Evolutionary conservation across 2,113 vertebrate species (phyloP).

Genomic region (Chlorodrepanis virens): DNA sequence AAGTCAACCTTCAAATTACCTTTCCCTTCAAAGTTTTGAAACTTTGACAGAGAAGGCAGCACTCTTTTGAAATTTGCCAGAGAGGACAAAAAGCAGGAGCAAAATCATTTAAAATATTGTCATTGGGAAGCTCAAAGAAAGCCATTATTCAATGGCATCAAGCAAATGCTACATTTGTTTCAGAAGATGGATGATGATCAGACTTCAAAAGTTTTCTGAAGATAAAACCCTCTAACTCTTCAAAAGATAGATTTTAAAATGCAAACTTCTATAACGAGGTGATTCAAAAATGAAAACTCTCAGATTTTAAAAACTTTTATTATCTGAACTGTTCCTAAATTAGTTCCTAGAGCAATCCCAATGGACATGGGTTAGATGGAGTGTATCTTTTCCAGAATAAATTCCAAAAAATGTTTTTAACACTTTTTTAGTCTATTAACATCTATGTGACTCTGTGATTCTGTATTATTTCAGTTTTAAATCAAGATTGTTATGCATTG

Average conservation of each 20-base stretch:
- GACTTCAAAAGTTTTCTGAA: neutral
- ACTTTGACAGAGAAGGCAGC: neutral
- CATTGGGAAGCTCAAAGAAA: neutral
- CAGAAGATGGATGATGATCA: neutral
- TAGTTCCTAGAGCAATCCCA: neutral
- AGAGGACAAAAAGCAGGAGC: neutral
- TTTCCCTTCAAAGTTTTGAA: conserved; percentile 41
- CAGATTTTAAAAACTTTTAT: neutral
- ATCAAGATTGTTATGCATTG: neutral
- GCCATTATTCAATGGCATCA: neutral
- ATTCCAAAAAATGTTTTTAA: neutral
- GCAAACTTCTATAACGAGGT: neutral
- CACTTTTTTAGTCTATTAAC: neutral
- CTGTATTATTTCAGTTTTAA: neutral
- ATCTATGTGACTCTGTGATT: neutral
- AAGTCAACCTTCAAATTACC: conserved; percentile 39
- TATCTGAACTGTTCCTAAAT: neutral
- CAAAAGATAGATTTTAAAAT: neutral
- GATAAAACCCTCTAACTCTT: neutral
- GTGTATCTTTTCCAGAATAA: neutral
- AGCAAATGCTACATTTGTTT: neutral
- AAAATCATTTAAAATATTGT: conserved; percentile 31
- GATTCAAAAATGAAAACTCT: neutral
- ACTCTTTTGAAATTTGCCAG: neutral
- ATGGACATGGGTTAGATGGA: neutral